phyloP scores from a whole-genome alignment of 1,140 invertebrate genomes.

The Archivesica marissinica region DNA sequence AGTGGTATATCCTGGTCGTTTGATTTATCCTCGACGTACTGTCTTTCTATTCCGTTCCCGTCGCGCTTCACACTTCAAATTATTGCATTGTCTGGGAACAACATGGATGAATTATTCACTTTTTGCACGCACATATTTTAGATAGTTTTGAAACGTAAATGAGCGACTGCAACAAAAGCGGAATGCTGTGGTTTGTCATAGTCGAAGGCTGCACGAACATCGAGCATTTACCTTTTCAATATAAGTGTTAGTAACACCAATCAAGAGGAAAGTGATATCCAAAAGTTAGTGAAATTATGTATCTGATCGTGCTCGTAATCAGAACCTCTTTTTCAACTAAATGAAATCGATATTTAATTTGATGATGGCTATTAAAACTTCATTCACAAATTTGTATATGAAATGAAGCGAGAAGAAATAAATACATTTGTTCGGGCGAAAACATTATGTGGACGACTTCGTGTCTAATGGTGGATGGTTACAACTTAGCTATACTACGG shows the following conservation, averaged over 20 bases:
- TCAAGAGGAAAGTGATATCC: constrained; percentile 36
- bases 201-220: constrained; percentile 39
- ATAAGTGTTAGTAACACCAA: constrained; percentile 16
- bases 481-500: neutral
- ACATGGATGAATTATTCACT: constrained; percentile 37
- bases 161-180: constrained; percentile 20
- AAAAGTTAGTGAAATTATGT: constrained; percentile 7
- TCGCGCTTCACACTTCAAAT: constrained; percentile 46
- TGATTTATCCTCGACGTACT: constrained; percentile 44
- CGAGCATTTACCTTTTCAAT: constrained; percentile 9
- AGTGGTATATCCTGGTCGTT: neutral
- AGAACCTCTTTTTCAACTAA: constrained; percentile 18
- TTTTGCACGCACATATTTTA: constrained; percentile 49
- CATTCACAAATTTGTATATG: constrained; percentile 36
- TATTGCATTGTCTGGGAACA: constrained; percentile 28
- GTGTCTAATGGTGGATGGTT: constrained; percentile 12
- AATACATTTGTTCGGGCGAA: constrained; percentile 37
- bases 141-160: constrained; percentile 29
- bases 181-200: neutral
- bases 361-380: constrained; percentile 43
- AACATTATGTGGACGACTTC: constrained; percentile 27
- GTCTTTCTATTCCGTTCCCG: constrained; percentile 20
- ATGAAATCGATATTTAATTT: constrained; percentile 55
- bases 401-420: constrained; percentile 7
- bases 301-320: constrained; percentile 27